Evolutionary conservation across 1,140 invertebrate genomes (phyloP), one percentile per base, ranked within the genome.

Genomic region (Diachasmimorpha longicaudata): DNA sequence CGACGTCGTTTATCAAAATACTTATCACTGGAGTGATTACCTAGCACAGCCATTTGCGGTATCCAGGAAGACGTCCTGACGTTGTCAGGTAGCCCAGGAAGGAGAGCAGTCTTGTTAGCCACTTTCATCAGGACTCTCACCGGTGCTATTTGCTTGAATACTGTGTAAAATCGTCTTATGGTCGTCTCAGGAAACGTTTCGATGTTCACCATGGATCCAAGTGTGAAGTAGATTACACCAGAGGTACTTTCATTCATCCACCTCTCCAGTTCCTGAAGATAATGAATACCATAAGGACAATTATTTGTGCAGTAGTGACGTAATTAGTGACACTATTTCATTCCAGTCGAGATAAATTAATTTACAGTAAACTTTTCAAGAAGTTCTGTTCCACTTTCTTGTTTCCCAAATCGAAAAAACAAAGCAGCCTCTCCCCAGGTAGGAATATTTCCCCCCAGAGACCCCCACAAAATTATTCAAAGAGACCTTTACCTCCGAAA

Each of bases 191-290:
- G 89, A 80, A 95, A 89, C 0, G 90, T 89, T 23, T 92, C 90
- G 71, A 91, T 90, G 71, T 90, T 91, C 23, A 94, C 85, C 84
- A 92, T 91, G 4, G 93, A 93, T 19, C 94, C 94, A 79, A 95
- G 91, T 77, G 92, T 93, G 78, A 95, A 93, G 74, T 92, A 93
- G 39, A 95, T 90, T 1, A 94, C 91, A 0, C 94, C 94, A 79
- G 93, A 84, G 74, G 90, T 89, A 44, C 93, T 91, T 76, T 91
- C 92, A 74, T 94, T 92, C 42, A 94, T 84, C 84, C 93, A 92
- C 70, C 92, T 91, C 79, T 93, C 89, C 13, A 95, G 78, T 58
- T 93, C 92, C 92, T 94, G 83, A 5, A 37, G 71, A 72, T 19
- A 36, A 11, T 11, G 10, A 48, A 52, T 52, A n/a, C 14, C 1